Evolutionary conservation across 2,888 invertebrate species (phyloP).

Genomic region (Chydorus sphaericus): DNA sequence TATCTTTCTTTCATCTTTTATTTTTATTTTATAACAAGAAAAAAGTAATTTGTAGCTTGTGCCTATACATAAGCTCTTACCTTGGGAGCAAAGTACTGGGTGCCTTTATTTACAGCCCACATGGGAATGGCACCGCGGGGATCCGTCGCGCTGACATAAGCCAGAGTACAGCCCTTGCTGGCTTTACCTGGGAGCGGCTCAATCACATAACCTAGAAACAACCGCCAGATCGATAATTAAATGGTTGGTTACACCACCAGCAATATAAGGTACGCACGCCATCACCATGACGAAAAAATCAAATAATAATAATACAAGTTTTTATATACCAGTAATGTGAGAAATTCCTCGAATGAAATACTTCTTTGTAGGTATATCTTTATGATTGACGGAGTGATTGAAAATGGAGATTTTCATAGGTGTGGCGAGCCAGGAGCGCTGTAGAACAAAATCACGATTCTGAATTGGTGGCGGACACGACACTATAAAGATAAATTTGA

Average conservation of each 20-base stretch:
- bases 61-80: too few species aligned
- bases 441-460: slow-evolving; percentile 80
- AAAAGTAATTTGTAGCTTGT: too few species aligned
- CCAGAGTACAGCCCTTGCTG: slow-evolving; percentile 53
- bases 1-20: neutral
- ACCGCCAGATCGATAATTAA: too few species aligned
- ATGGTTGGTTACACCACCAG: too few species aligned
- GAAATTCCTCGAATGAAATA: slow-evolving; percentile 55
- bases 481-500: slow-evolving; percentile 38
- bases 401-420: slow-evolving; percentile 72
- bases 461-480: slow-evolving; percentile 72
- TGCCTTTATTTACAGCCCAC: slow-evolving; percentile 77
- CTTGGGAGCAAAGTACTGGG: slow-evolving; percentile 73
- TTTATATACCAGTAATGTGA: slow-evolving; percentile 44
- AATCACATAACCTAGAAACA: slow-evolving; percentile 55
- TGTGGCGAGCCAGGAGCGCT: slow-evolving; percentile 80
- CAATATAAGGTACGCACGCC: too few species aligned
- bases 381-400: slow-evolving; percentile 80
- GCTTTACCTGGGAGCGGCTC: slow-evolving; percentile 30
- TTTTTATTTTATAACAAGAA: too few species aligned
- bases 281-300: too few species aligned
- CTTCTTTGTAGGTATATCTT: slow-evolving; percentile 67
- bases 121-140: slow-evolving; percentile 73
- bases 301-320: too few species aligned
- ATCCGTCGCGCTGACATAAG: slow-evolving; percentile 79